A percentile compares a stretch with the other conserved stretches of the same genome.
phyloP scores from a whole-genome alignment of 2,797 vertebrate species.

The Scleropages formosus region DNA sequence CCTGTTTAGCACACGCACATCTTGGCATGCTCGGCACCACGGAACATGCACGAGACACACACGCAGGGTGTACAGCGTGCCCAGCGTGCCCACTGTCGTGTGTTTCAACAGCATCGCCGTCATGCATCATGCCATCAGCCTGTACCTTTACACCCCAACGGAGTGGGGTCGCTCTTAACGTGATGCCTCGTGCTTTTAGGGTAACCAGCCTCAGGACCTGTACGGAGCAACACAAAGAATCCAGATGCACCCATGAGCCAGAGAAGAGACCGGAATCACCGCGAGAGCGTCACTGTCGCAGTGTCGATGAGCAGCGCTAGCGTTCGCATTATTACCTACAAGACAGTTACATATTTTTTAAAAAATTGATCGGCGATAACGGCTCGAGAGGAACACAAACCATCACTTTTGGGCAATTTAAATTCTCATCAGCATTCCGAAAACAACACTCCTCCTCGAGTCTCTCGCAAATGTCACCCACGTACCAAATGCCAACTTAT shows the following conservation, averaged over 20 bases:
- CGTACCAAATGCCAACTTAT: slow-evolving; percentile 61
- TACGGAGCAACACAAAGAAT: slow-evolving; percentile 32
- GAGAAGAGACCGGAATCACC: neutral
- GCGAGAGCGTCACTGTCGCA: too few relatives aligned
- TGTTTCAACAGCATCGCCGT: neutral
- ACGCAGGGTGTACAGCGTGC: neutral
- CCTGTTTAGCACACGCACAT: neutral
- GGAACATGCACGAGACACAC: neutral
- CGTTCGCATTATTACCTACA: neutral
- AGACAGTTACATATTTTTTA: slow-evolving; percentile 3
- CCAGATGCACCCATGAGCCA: slow-evolving; percentile 2
- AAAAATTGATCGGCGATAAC: neutral
- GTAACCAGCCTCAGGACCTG: slow-evolving; percentile 82
- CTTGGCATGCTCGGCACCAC: neutral
- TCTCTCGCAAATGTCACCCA: slow-evolving; percentile 24
- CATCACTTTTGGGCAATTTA: slow-evolving; percentile 4
- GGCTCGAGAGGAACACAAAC: neutral
- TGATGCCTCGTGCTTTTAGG: slow-evolving; percentile 89
- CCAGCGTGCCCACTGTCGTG: neutral
- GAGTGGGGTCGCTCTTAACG: slow-evolving; percentile 91
- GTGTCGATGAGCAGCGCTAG: neutral
- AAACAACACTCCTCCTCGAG: neutral
- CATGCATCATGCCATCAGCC: slow-evolving; percentile 11
- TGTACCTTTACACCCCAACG: slow-evolving; percentile 89
- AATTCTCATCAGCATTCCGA: slow-evolving; percentile 20